These are phyloP conservation scores for Gorsachius goisagi DNA, from an alignment of 2,113 vertebrate species.

Conservation along the genomic window DNA sequence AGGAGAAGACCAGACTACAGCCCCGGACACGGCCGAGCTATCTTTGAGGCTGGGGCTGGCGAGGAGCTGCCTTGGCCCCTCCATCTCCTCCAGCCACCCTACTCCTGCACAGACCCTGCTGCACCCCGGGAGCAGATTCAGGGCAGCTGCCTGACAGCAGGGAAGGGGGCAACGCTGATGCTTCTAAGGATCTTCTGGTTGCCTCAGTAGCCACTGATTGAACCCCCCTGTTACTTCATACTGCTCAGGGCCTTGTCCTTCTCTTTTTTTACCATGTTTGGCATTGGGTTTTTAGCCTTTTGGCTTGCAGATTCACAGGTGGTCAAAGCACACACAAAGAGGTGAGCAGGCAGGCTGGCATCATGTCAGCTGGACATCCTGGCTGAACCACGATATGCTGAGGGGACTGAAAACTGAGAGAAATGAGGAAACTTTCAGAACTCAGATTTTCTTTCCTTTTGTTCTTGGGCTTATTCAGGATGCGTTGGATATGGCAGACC, in stretches of 20 bases:
- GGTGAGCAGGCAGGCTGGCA: neutral
- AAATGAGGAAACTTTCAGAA: neutral
- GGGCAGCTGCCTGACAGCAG: neutral
- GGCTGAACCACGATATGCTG: fast-evolving
- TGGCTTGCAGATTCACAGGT: neutral
- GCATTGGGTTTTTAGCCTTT: neutral
- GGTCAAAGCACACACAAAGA: neutral
- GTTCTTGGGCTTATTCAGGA: neutral
- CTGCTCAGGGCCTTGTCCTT: neutral
- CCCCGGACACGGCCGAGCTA: fast-evolving
- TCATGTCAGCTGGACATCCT: neutral
- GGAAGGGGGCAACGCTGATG: fast-evolving
- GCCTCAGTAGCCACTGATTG: neutral
- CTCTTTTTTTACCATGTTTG: fast-evolving
- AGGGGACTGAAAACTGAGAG: neutral
- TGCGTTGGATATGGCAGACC: neutral
- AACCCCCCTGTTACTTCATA: neutral
- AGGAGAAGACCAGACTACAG: neutral
- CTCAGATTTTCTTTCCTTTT: neutral
- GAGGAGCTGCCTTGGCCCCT: neutral
- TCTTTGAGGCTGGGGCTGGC: neutral
- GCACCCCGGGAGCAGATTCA: fast-evolving
- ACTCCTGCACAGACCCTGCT: neutral
- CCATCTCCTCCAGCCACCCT: neutral
- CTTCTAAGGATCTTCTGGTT: neutral